Evolutionary conservation across 2,888 invertebrate genomes (phyloP), one percentile per base, ranked within the genome.

Genomic region (Caenorhabditis virilis): DNA sequence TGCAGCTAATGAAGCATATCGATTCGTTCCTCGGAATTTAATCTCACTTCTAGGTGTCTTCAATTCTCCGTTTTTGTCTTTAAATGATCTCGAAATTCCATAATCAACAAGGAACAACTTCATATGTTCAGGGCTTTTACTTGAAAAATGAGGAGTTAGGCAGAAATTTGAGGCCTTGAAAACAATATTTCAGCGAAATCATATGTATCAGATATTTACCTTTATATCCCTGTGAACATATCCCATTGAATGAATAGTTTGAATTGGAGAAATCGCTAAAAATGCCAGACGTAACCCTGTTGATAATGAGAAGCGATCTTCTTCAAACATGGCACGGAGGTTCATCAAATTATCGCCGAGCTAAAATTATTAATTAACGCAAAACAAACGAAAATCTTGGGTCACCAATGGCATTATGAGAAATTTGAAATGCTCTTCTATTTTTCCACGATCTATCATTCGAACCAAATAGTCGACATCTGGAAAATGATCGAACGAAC

Each of bases 401-500:
- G 63, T 59, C 33, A 73, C 75, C 64, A 76, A 51, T 33, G 72
- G 73, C 63, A 72, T 72, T 22, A 76, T 68, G 22, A 76, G 69
- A 42, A 76, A 76, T 52, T 73, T 69, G 57, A 76, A 76, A 48
- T 76, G 73, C 26, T 72, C 71, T 30, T 67, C 76, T 35, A 81
- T 81, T 61, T 80, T 81, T 23, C 81, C 81, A n/a, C 80, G 72
- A 69, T 81, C 81, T 15, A 82, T 66, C 59, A 81, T 67, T 35
- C 51, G 27, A 20, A 77, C 64, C 41, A 80, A 54, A 43, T 78
- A 60, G 11, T 69, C 63, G 9, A 61, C 59, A 27, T 66, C 65
- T 68, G 20, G 16, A 51, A 30, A n/a, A n/a, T n/a, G n/a, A n/a
- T n/a, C n/a, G n/a, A n/a, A n/a, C n/a, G n/a, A n/a, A n/a, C n/a